phyloP scores from a whole-genome alignment of 2,113 vertebrate genomes.

The Dasyprocta punctata region DNA sequence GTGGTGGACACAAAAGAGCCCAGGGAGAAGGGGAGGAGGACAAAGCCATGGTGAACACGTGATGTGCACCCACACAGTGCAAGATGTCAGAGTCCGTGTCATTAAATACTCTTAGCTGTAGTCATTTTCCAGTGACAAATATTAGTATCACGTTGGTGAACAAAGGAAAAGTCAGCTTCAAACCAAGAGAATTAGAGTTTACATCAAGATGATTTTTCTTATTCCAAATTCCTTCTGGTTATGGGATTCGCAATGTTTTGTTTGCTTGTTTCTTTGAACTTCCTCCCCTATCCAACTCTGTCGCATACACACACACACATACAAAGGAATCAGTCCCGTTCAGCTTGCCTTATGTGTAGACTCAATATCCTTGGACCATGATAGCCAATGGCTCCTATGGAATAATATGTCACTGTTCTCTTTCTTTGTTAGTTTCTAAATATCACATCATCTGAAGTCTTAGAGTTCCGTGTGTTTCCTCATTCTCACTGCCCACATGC shows the following conservation, averaged over 20 bases:
- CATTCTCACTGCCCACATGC: neutral
- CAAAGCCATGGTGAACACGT: neutral
- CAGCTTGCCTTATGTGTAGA: neutral
- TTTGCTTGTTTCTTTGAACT: neutral
- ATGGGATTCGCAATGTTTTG: neutral
- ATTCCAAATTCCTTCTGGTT: neutral
- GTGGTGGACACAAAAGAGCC: neutral
- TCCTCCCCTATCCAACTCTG: accelerated
- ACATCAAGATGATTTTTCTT: neutral
- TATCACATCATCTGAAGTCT: neutral
- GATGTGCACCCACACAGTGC: neutral
- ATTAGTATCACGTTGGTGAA: neutral
- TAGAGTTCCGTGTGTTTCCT: neutral
- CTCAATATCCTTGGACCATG: neutral
- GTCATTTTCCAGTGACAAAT: neutral
- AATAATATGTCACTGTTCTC: neutral
- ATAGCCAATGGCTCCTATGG: neutral
- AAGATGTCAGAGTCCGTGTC: neutral
- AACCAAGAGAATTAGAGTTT: neutral
- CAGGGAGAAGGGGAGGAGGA: neutral
- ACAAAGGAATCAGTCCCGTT: neutral
- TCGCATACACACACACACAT: neutral
- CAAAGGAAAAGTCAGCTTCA: neutral
- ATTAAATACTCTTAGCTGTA: neutral
- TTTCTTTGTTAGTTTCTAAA: neutral